Evolutionary conservation across 1,140 invertebrate genomes (phyloP), one percentile per base, ranked within the genome.

Genomic region (Apis mellifera): DNA sequence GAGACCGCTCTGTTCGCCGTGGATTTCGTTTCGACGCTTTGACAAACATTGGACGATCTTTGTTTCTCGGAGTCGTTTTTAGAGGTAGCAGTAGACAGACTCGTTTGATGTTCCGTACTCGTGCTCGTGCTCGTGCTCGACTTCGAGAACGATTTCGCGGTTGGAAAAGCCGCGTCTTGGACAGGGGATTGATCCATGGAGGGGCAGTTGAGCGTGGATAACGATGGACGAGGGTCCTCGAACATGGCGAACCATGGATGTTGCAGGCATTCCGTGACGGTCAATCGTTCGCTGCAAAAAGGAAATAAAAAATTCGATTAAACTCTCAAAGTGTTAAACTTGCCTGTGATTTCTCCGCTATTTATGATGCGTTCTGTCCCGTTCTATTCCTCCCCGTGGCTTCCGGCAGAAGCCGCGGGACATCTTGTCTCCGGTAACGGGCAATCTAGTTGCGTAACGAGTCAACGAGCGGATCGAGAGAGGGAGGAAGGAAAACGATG

Each of bases 181-280:
- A 65, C 26, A 0, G 75, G n/a, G 0, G 84, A 66, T 4, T 75
- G 71, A 13, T 86, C 77, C 72, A 65, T 17, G 15, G 78, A 26
- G 15, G 86, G 48, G 2, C 86, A 72, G 13, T 26, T 62, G 48
- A 78, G 69, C 65, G 77, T 13, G 2, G 87, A 68, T 12, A 90
- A 68, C 7, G 91, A 74, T 12, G 86, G 69, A 42, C 83, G 75
- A 8, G 90, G 89, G 21, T 90, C 91, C 59, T 92, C 88, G 86
- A 90, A 93, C 69, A 91, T 76, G 12, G 23, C 64, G 84, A 96
- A 93, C 96, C 96, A 97, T 2, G 95, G 91, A 90, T 97, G 96
- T 64, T 95, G 91, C 17, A 96, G 93, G 84, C 96, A 96, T 75
- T 96, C 95, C 52, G 94, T 94, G 26, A 95, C 96, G 65, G 95